Evolutionary conservation across 2,888 invertebrate species (phyloP).

Genomic region (Rotaria socialis): DNA sequence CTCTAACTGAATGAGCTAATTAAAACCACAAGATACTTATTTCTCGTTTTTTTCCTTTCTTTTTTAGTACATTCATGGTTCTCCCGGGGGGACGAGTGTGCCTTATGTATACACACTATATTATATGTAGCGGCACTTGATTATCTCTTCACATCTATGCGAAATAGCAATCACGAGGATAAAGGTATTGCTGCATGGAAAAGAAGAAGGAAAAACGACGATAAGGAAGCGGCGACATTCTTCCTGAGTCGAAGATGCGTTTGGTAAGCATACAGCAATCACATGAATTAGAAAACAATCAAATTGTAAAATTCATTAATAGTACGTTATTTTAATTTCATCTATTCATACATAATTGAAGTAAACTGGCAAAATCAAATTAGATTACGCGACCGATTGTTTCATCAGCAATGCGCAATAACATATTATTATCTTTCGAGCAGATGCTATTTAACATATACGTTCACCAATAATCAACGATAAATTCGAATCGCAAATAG

Average conservation of each 20-base stretch:
- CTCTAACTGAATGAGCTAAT: constrained; percentile 28
- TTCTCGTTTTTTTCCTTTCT: constrained; percentile 21
- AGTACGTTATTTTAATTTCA: not conserved
- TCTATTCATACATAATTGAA: not conserved
- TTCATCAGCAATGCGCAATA: not conserved
- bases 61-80: constrained; percentile 2
- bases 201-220: not conserved
- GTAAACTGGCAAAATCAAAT: not conserved
- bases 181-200: not conserved
- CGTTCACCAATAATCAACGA: no score
- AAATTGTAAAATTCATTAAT: not conserved
- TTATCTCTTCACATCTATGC: constrained; percentile 26
- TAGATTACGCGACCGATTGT: not conserved
- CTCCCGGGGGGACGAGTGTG: not conserved
- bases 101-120: constrained; percentile 8
- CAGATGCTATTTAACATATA: no score
- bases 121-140: not conserved
- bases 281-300: not conserved
- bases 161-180: not conserved
- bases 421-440: no score
- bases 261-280: not conserved
- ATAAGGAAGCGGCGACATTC: not conserved
- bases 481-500: not conserved
- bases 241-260: not conserved
- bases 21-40: constrained; percentile 20